Conservation (phyloP, 2,113 vertebrate species). For the Eulemur macaco region DNA sequence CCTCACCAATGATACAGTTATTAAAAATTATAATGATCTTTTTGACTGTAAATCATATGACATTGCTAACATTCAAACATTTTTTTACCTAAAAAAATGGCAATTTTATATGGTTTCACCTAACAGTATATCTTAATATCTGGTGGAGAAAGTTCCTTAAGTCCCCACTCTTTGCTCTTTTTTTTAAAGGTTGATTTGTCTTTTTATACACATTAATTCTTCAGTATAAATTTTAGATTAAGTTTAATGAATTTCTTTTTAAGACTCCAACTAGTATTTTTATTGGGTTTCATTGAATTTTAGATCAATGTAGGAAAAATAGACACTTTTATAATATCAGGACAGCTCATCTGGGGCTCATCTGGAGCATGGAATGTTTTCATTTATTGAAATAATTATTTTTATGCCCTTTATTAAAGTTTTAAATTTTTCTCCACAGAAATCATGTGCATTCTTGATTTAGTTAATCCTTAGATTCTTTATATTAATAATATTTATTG, state of each 20-base stretch:
- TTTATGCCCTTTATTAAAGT: slow-evolving; percentile 37
- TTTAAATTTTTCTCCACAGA: slow-evolving; percentile 13
- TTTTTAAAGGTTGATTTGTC: neutral
- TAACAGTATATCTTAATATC: neutral
- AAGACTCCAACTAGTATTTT: slow-evolving; percentile 18
- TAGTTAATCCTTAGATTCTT: slow-evolving; percentile 24
- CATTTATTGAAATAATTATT: slow-evolving; percentile 44
- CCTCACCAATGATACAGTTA: neutral
- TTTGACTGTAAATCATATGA: neutral
- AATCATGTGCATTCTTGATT: neutral
- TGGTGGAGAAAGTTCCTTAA: neutral
- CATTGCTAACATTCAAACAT: neutral
- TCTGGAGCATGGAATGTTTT: neutral
- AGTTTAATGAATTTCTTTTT: slow-evolving; percentile 45
- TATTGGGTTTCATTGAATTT: slow-evolving; percentile 52
- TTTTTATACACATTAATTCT: neutral
- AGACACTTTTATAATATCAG: slow-evolving; percentile 16
- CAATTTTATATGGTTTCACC: neutral
- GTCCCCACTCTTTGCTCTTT: neutral
- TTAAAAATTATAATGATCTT: neutral
- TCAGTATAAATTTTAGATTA: slow-evolving; percentile 6
- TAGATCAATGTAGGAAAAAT: slow-evolving; percentile 31
- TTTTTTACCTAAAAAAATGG: neutral
- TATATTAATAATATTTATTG: neutral
- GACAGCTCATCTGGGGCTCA: neutral